Percentiles rank a stretch among this genome's conserved stretches.
Conservation (phyloP, 1,140 invertebrate genomes). For the Apis florea region DNA sequence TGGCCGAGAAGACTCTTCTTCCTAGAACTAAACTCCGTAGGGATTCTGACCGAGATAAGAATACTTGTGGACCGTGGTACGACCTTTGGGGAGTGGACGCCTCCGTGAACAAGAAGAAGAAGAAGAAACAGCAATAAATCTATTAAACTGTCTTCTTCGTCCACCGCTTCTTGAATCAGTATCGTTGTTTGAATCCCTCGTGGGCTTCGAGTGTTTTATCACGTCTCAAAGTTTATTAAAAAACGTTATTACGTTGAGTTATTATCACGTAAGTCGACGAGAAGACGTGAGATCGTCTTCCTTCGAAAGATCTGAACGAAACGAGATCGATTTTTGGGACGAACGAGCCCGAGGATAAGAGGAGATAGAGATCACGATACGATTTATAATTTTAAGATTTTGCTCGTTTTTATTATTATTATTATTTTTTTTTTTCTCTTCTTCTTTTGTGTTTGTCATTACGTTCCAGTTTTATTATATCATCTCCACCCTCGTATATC, state of each 20-base stretch:
- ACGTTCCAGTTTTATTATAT: not conserved
- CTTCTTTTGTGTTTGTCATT: slow-evolving; percentile 8
- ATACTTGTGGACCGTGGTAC: slow-evolving; percentile 93
- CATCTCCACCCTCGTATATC: not conserved
- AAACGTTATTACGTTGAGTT: not conserved
- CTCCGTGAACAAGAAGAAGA: slow-evolving; percentile 80
- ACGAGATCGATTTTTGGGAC: too few species aligned
- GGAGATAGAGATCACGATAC: not conserved
- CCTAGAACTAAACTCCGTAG: slow-evolving; percentile 87
- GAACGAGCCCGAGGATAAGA: not conserved
- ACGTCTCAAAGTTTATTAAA: slow-evolving; percentile 1
- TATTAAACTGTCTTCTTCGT: slow-evolving; percentile 2
- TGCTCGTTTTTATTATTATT: not conserved
- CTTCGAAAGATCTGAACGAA: not conserved
- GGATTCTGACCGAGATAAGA: slow-evolving; percentile 79
- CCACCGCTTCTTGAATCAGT: not conserved
- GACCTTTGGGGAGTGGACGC: slow-evolving; percentile 89
- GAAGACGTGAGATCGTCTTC: not conserved
- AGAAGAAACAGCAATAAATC: slow-evolving; percentile 71
- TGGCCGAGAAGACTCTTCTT: slow-evolving; percentile 83
- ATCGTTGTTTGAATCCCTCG: not conserved
- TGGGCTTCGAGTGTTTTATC: not conserved
- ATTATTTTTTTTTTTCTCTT: too few species aligned
- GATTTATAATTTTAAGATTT: slow-evolving; percentile 21
- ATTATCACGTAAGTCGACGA: not conserved